Evolutionary conservation across 2,113 vertebrate genomes (phyloP), one percentile per base, ranked within the genome.

Genomic region (Lynx canadensis): DNA sequence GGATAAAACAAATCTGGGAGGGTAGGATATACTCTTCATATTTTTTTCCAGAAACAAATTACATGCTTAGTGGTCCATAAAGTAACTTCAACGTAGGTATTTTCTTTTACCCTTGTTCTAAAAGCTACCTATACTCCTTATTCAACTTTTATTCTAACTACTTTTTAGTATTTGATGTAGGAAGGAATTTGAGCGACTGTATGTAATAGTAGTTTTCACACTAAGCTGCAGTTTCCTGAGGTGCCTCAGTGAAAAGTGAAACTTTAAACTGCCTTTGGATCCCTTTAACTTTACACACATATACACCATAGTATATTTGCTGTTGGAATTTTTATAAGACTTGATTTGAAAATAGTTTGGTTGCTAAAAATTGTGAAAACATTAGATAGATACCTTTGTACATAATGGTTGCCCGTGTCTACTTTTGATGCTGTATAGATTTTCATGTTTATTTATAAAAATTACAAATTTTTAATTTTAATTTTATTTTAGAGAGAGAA

Each of bases 141-240:
- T 52, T 60, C 45, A 92, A 45, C 29, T 89, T 95, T 92, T 92
- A 79, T 92, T 97, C 14, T 92, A 57, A 80, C 86, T 87, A 57
- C 3, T 76, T n/a, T 29, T 92, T 83, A 33, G 25, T 45, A 68
- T 93, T 73, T 94, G 52, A 66, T 80, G 12, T 90, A 80, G 31
- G 84, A 68, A 89, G 60, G 45, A 94, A 91, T 74, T 97, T 93
- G 50, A 96, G 31, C 38, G 73, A 65, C 21, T 80, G 3, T 73
- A 38, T 96, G 7, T 84, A 91, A 50, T 31, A 80, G 45, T 90
- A 27, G 63, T 94, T 97, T 97, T 96, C 41, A 91, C 91, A n/a
- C 52, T 25, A 66, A 91, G 52, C 27, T 86, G 19, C 16, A 76
- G 57, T 95, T 97, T 74, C 38, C 88, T 38, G 27, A 84, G 83